Percentiles rank a stretch among this genome's conserved stretches.
Conservation (phyloP, 1,140 invertebrate species). For the Micrasema minimum region DNA sequence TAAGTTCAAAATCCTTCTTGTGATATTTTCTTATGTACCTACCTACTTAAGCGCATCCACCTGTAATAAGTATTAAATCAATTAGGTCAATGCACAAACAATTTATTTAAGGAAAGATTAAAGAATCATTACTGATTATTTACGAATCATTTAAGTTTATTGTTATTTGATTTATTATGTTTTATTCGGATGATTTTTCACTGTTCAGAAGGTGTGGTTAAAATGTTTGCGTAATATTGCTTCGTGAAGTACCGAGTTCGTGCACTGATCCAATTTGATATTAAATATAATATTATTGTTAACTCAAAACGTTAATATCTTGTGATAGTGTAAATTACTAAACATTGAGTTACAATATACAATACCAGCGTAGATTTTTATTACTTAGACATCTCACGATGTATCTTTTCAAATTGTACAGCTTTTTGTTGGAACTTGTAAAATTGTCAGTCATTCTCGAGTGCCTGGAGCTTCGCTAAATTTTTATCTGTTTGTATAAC, state of each 20-base stretch:
- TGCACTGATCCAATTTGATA: slow-evolving; percentile 44
- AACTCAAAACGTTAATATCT: slow-evolving; percentile 37
- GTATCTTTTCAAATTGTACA: slow-evolving; percentile 33
- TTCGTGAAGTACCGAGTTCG: no score
- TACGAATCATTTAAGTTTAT: no score
- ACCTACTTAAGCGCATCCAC: slow-evolving; percentile 2
- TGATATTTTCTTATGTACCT: slow-evolving; percentile 31
- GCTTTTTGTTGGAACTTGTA: no score
- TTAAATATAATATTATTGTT: slow-evolving; percentile 38
- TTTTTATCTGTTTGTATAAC: no score
- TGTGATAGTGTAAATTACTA: slow-evolving; percentile 36
- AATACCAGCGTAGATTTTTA: slow-evolving; percentile 13
- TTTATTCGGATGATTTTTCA: no score
- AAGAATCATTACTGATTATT: no score
- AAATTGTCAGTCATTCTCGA: no score
- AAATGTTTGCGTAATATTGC: no score
- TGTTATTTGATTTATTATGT: background rate
- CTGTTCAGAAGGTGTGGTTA: no score
- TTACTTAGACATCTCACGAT: slow-evolving; percentile 45
- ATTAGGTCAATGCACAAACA: slow-evolving; percentile 12
- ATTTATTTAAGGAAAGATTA: no score
- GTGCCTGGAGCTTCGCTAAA: no score
- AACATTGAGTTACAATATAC: background rate
- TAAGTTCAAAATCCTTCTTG: slow-evolving; percentile 31
- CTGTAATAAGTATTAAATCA: slow-evolving; percentile 8